Percentiles rank a stretch among this genome's conserved stretches.
These are phyloP conservation scores for Temnothorax ravouxi DNA, from an alignment of 2,888 invertebrate species.

Conservation along the genomic window DNA sequence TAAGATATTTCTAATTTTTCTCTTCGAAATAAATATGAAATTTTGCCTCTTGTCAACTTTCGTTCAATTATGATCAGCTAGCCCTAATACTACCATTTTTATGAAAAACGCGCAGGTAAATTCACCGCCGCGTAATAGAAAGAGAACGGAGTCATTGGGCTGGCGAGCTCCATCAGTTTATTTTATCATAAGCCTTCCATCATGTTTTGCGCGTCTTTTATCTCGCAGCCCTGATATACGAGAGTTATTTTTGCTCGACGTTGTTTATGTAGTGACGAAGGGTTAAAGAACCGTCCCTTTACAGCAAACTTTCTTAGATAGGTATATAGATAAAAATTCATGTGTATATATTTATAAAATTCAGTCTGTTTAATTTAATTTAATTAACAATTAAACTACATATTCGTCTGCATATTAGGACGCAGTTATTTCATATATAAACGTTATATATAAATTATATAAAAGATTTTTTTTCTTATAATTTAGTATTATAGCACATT, in stretches of 20 bases:
- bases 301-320: not conserved
- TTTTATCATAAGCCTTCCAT: conserved; percentile 35
- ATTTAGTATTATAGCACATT: not conserved
- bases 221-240: not conserved
- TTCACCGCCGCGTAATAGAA: conserved; percentile 7
- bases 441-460: too few species aligned
- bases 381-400: not conserved
- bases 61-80: conserved; percentile 2
- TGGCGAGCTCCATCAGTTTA: conserved; percentile 17
- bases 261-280: not conserved
- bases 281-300: conserved; percentile 15
- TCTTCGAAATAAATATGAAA: not conserved
- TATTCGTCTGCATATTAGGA: not conserved
- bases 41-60: not conserved
- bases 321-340: conserved; percentile 26
- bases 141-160: not conserved
- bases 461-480: not conserved
- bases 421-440: too few species aligned
- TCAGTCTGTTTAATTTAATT: not conserved
- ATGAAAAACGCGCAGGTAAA: conserved; percentile 30
- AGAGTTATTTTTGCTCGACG: conserved; percentile 28
- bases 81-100: not conserved
- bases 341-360: not conserved
- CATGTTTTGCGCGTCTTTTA: conserved; percentile 31
- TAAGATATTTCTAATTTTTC: not conserved